phyloP scores from a whole-genome alignment of 1,140 invertebrate genomes.

The Aleiodes sp. region DNA sequence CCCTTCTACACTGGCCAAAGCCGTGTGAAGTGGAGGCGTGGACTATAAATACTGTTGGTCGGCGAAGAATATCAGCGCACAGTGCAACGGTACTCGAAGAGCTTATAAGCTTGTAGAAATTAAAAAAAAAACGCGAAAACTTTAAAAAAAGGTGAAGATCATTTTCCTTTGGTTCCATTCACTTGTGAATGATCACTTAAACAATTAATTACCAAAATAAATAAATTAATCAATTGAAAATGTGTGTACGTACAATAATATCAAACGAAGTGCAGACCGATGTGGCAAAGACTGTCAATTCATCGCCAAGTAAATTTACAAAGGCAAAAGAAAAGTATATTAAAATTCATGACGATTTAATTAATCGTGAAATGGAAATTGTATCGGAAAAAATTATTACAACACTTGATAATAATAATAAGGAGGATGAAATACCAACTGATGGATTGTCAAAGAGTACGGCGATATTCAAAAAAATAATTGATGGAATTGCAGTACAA shows the following conservation, averaged over 20 bases:
- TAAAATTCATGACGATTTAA: slow-evolving; percentile 51
- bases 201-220: background rate
- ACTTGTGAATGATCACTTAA: too few relatives aligned
- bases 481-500: slow-evolving; percentile 38
- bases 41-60: background rate
- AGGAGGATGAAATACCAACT: slow-evolving; percentile 14
- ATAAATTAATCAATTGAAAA: slow-evolving; percentile 27
- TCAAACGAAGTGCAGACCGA: slow-evolving; percentile 11
- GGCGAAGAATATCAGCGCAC: background rate
- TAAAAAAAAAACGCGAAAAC: background rate
- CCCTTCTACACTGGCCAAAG: background rate
- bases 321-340: slow-evolving; percentile 56
- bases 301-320: slow-evolving; percentile 33
- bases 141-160: background rate
- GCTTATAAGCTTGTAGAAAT: background rate
- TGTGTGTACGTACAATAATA: slow-evolving; percentile 53
- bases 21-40: background rate
- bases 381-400: slow-evolving; percentile 30
- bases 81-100: background rate
- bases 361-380: slow-evolving; percentile 37
- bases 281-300: background rate
- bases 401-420: background rate
- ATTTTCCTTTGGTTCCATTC: background rate
- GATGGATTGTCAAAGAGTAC: slow-evolving; percentile 46
- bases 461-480: slow-evolving; percentile 41